Evolutionary conservation across 2,113 vertebrate species (phyloP).

Genomic region (Elephantulus edwardii): DNA sequence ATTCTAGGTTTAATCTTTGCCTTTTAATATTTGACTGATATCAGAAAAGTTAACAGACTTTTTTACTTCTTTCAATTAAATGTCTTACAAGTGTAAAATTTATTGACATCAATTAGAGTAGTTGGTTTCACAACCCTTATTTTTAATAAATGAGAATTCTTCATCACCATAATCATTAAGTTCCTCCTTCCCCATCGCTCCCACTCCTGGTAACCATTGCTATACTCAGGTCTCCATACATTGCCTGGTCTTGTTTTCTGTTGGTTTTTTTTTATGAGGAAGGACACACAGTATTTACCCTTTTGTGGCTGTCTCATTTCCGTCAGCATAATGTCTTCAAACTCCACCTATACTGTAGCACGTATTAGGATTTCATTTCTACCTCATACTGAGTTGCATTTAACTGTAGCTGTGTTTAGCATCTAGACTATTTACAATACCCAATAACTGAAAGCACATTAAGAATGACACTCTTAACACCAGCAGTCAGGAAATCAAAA

Average conservation of each 20-base stretch:
- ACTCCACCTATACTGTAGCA: not conserved
- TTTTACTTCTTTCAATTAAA: not conserved
- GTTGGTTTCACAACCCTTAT: not conserved
- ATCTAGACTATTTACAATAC: no score
- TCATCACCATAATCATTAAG: not conserved
- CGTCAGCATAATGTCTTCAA: not conserved
- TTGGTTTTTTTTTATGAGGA: not conserved
- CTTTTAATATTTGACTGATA: not conserved
- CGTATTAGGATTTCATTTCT: not conserved
- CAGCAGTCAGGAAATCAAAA: no score
- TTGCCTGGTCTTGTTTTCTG: no score
- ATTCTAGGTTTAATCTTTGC: not conserved
- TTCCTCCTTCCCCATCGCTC: not conserved
- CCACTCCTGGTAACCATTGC: not conserved
- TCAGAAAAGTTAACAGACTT: not conserved
- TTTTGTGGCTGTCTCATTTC: not conserved
- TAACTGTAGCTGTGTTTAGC: no score
- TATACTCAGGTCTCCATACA: not conserved
- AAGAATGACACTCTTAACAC: no score
- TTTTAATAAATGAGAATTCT: not conserved
- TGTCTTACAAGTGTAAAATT: not conserved
- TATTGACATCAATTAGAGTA: not conserved
- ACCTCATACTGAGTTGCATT: not conserved
- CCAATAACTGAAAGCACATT: no score
- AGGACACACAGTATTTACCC: not conserved